phyloP scores from a whole-genome alignment of 2,797 vertebrate genomes.

The Anguilla anguilla region DNA sequence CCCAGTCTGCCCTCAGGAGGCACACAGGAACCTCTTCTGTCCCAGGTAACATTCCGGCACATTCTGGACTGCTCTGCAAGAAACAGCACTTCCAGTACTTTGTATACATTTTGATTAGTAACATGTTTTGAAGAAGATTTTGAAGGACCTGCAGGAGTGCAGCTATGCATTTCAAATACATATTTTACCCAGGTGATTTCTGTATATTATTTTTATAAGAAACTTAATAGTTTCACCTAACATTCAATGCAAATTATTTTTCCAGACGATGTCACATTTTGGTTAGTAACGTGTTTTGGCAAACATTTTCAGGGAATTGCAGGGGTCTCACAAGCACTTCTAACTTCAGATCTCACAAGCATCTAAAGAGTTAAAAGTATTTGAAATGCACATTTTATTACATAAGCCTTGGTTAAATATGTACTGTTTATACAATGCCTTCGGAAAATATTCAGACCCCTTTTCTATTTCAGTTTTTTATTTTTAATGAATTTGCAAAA shows the following conservation, averaged over 20 bases:
- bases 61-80: background rate
- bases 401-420: too few relatives aligned
- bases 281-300: background rate
- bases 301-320: background rate
- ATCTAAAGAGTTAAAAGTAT: background rate
- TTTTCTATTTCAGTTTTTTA: too few relatives aligned
- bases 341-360: background rate
- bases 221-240: background rate
- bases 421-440: too few relatives aligned
- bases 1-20: constrained; percentile 65
- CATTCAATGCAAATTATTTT: background rate
- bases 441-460: too few relatives aligned
- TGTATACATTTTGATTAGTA: background rate
- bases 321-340: background rate
- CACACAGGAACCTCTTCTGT: constrained; percentile 61
- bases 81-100: background rate
- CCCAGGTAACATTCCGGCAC: constrained; percentile 63
- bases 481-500: too few relatives aligned
- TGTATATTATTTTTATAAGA: background rate
- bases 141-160: background rate
- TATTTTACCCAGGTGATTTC: background rate
- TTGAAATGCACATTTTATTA: background rate
- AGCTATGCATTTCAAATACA: background rate
- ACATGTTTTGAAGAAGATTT: background rate
- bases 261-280: background rate